Base-by-base conservation (phyloP, 2,888 invertebrate species). In the Hirtodrosophila trivittata region DNA sequence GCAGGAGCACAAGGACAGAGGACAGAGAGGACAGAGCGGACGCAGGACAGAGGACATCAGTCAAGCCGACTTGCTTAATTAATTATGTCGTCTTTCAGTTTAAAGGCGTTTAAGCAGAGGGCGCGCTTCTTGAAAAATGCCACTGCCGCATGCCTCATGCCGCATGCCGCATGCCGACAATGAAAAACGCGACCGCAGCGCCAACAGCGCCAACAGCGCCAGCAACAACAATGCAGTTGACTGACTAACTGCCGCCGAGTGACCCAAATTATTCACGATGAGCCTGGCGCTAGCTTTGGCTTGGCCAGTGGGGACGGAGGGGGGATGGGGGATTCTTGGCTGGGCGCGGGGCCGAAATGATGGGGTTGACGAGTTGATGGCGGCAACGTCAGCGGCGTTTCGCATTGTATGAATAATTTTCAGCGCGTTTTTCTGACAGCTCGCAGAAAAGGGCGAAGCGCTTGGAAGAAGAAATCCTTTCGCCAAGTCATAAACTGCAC, bases 41-140 rank as follows among this genome's bases (percentile, higher is more conserved):
- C 14, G 43, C 56, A 49, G 56, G 43, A 38, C 63, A 43, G 47
- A 50, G 78, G 56, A 76, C 84, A 80, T 81, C 80, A 86, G 80
- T 81, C 80, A 86, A 74, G 73, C 64, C 60, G 73, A 72, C 75
- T 77, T 70, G 75, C 86, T 83, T 83, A 83, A 83, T 83, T 83
- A 83, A 83, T 83, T 87, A 87, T 87, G 86, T 82, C 87, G 82
- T 82, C 86, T 85, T 85, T 82, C 70, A 68, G 75, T 82, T 82
- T 82, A 85, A 83, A 87, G 83, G 75, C 82, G 72, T 87, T 83
- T 85, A 87, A 85, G 73, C 69, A 33, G 51, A 35, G 37, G 50
- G 21, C 14, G 32, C n/a, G n/a, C 7, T 39, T 57, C 75, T 77
- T 85, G 87, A 87, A 83, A 83, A 83, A 83, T 83, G 82, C 87